These are phyloP conservation scores for Myotis yumanensis DNA, from an alignment of 2,113 vertebrate genomes.

Conservation along the genomic window DNA sequence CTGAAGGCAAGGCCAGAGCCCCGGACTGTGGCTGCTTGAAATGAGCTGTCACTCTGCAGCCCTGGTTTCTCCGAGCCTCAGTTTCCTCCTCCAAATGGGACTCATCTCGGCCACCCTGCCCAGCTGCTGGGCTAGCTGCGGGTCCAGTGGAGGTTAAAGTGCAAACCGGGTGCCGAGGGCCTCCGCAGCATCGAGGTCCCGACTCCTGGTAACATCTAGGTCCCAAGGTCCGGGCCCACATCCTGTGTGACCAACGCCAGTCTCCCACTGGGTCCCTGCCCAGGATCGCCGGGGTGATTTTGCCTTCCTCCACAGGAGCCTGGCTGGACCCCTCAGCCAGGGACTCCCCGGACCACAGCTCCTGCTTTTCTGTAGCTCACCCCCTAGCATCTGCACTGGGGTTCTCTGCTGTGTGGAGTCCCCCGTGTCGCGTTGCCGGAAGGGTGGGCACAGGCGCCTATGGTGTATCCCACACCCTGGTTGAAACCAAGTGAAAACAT, in stretches of 20 bases:
- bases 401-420: background rate
- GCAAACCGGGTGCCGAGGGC: background rate
- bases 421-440: background rate
- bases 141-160: background rate
- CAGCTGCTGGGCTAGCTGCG: background rate
- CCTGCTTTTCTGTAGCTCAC: background rate
- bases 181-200: background rate
- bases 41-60: background rate
- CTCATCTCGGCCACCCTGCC: background rate
- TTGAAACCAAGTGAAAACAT: background rate
- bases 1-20: background rate
- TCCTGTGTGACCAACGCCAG: fast-evolving
- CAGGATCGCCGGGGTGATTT: background rate
- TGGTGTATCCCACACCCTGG: fast-evolving
- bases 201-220: background rate
- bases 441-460: background rate
- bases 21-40: background rate
- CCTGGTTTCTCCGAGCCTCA: background rate
- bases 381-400: background rate
- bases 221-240: background rate
- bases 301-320: background rate
- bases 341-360: background rate
- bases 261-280: background rate
- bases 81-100: background rate
- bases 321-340: background rate